A percentile compares a stretch with the other conserved stretches of the same genome.
phyloP scores from a whole-genome alignment of 2,113 vertebrate species.

The Sinosuthora webbiana region DNA sequence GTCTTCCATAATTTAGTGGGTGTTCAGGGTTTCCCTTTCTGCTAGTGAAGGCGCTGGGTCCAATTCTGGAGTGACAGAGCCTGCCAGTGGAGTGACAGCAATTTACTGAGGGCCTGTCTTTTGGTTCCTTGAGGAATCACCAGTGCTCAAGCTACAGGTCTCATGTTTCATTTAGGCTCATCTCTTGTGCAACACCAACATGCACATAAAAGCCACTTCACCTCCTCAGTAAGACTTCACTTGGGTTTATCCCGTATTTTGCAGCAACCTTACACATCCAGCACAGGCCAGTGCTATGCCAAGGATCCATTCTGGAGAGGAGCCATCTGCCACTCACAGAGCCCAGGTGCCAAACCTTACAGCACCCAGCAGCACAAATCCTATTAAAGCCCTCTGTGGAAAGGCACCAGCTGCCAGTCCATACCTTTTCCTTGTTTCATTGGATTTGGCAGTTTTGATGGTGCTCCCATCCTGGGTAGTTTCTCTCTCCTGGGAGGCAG shows the following conservation, averaged over 20 bases:
- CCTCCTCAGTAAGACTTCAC: background rate
- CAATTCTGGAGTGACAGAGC: background rate
- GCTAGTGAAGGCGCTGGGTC: background rate
- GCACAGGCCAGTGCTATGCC: background rate
- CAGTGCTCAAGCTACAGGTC: background rate
- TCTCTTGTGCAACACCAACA: background rate
- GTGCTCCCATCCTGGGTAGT: slow-evolving; percentile 84
- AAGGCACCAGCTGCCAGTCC: background rate
- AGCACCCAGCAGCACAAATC: background rate
- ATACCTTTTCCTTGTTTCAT: slow-evolving; percentile 92
- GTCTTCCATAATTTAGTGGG: background rate
- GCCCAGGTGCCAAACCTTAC: background rate
- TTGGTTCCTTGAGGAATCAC: background rate
- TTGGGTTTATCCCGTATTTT: background rate
- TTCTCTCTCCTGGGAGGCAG: slow-evolving; percentile 87
- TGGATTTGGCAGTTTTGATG: slow-evolving; percentile 85
- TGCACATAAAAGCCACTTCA: background rate
- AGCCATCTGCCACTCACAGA: background rate
- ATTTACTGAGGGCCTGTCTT: background rate
- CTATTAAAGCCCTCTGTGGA: background rate
- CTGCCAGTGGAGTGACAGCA: background rate
- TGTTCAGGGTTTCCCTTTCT: background rate
- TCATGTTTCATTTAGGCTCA: rapidly evolving
- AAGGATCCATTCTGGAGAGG: background rate
- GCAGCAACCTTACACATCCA: background rate